Evolutionary conservation across 2,797 vertebrate species (phyloP).

Genomic region (Rousettus madagascariensis): DNA sequence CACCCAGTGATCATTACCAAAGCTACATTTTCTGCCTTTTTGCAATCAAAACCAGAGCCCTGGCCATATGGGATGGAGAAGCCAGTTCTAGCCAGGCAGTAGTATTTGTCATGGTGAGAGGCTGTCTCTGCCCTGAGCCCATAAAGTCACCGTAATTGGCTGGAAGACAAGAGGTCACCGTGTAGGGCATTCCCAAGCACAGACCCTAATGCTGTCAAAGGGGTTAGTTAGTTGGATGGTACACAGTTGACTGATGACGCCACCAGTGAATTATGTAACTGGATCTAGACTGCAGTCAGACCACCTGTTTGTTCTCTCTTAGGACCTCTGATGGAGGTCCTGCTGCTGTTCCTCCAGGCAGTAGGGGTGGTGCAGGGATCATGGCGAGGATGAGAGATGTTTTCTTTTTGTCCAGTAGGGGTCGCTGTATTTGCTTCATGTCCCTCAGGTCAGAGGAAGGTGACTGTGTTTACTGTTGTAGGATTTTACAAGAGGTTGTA

Average conservation of each 20-base stretch:
- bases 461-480: neutral
- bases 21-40: neutral
- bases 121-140: neutral
- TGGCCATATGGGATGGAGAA: neutral
- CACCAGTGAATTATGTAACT: neutral
- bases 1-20: neutral
- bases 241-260: neutral
- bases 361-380: neutral
- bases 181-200: neutral
- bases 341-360: neutral
- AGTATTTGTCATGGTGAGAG: neutral
- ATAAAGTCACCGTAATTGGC: neutral
- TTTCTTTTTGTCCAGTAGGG: neutral
- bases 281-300: neutral
- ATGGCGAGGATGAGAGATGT: neutral
- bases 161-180: neutral
- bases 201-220: neutral
- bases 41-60: neutral
- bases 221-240: neutral
- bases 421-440: neutral
- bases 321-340: neutral
- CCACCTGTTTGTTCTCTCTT: neutral
- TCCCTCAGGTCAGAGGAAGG: neutral
- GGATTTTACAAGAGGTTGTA: neutral
- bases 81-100: neutral